phyloP scores from a whole-genome alignment of 2,797 vertebrate species.

The Urosaurus nigricauda region DNA sequence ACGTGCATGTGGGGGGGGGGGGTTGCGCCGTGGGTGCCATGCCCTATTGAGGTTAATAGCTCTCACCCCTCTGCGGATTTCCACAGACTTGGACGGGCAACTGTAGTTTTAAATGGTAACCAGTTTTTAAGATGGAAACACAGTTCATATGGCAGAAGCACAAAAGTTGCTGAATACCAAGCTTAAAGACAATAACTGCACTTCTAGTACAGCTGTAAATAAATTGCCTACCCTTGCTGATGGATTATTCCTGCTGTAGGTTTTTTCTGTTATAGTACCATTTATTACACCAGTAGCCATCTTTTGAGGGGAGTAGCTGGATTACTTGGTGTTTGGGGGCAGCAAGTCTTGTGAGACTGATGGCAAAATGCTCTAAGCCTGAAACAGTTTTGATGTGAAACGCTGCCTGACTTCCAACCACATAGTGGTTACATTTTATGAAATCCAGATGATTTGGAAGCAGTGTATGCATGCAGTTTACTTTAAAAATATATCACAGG shows the following conservation, averaged over 20 bases:
- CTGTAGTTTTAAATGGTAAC: not conserved
- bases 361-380: constrained; percentile 65
- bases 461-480: constrained; percentile 68
- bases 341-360: constrained; percentile 52
- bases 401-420: constrained; percentile 71
- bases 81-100: too few relatives aligned
- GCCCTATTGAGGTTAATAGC: too few relatives aligned
- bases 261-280: constrained; percentile 36
- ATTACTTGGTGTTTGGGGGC: constrained; percentile 45
- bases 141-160: not conserved
- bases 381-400: constrained; percentile 74
- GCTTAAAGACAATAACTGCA: not conserved
- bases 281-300: constrained; percentile 51
- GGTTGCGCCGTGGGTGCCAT: too few relatives aligned
- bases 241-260: constrained; percentile 18
- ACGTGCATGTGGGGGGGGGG: too few relatives aligned
- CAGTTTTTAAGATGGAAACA: not conserved
- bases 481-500: constrained; percentile 73
- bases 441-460: constrained; percentile 83
- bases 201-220: not conserved
- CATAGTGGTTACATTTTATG: constrained; percentile 76
- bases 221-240: not conserved
- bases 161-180: not conserved
- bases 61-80: too few relatives aligned
- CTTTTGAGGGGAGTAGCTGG: constrained; percentile 37